Evolutionary conservation across 2,113 vertebrate genomes (phyloP).

Genomic region (Lepisosteus osseus): DNA sequence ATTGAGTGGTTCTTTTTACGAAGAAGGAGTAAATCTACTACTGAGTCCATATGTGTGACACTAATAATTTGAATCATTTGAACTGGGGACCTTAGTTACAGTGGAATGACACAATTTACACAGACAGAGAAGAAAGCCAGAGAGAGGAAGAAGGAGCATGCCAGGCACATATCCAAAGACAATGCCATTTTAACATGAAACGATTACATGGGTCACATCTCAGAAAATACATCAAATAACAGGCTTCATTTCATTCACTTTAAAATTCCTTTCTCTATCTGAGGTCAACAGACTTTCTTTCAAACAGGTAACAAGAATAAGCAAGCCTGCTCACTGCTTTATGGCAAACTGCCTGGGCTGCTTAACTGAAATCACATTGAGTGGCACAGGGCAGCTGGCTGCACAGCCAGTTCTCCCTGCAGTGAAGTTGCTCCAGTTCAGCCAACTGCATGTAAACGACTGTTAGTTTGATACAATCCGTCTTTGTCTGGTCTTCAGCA

Average conservation of each 20-base stretch:
- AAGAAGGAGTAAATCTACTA: background rate
- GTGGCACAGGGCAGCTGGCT: slow-evolving; percentile 45
- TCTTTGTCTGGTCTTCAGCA: slow-evolving; percentile 37
- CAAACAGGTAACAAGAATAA: slow-evolving; percentile 42
- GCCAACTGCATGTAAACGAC: slow-evolving; percentile 38
- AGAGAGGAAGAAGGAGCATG: slow-evolving; percentile 3
- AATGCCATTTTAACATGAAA: slow-evolving; percentile 26
- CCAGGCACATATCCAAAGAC: slow-evolving; percentile 30
- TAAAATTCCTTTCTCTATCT: slow-evolving; percentile 46
- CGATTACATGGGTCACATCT: slow-evolving; percentile 48
- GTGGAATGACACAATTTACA: slow-evolving; percentile 26
- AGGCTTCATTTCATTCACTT: slow-evolving; percentile 41
- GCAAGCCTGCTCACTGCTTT: slow-evolving; percentile 38
- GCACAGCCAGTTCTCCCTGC: slow-evolving; percentile 30
- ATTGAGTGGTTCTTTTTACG: slow-evolving; percentile 1
- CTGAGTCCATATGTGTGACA: slow-evolving; percentile 34
- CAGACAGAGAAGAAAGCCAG: slow-evolving; percentile 16
- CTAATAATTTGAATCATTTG: slow-evolving; percentile 36
- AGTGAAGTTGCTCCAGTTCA: slow-evolving; percentile 32
- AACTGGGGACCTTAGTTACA: slow-evolving; percentile 28
- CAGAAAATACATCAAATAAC: slow-evolving; percentile 37
- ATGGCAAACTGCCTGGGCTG: slow-evolving; percentile 46
- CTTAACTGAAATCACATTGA: slow-evolving; percentile 36
- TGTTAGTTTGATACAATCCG: slow-evolving; percentile 36
- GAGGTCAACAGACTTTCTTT: slow-evolving; percentile 49